Conservation (phyloP, 2,888 invertebrate genomes). For the Bugula neritina region DNA sequence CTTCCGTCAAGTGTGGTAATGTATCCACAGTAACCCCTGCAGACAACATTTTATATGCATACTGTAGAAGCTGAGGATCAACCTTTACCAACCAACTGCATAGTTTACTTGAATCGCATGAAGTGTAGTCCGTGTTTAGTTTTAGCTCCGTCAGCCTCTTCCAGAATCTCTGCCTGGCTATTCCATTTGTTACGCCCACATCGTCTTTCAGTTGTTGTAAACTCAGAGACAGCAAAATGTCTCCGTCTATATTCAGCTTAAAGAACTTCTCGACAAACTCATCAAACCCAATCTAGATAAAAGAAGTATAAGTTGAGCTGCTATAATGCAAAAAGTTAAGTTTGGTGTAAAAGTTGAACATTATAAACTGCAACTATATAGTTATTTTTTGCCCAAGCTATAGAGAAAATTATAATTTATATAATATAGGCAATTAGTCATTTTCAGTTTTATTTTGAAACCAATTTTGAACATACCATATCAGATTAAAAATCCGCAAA, state of each 20-base stretch:
- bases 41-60: slow-evolving; percentile 92
- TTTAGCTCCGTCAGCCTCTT: slow-evolving; percentile 86
- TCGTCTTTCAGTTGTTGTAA: slow-evolving; percentile 88
- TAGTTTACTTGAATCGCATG: slow-evolving; percentile 82
- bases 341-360: no score
- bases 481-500: no score
- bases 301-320: no score
- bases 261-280: slow-evolving; percentile 77
- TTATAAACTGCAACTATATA: no score
- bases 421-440: no score
- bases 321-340: no score
- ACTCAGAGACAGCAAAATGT: slow-evolving; percentile 81
- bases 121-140: slow-evolving; percentile 92
- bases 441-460: no score
- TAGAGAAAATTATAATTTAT: no score
- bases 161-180: slow-evolving; percentile 83
- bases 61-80: slow-evolving; percentile 84
- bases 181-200: slow-evolving; percentile 86
- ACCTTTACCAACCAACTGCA: slow-evolving; percentile 63
- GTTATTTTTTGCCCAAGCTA: no score
- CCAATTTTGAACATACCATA: no score
- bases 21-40: slow-evolving; percentile 88
- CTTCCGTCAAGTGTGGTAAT: slow-evolving; percentile 74
- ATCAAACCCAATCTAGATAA: slow-evolving; percentile 72
- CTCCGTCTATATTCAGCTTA: slow-evolving; percentile 91